Conservation (phyloP, 2,797 vertebrate genomes). For the Sebastes kiyomatsui region DNA sequence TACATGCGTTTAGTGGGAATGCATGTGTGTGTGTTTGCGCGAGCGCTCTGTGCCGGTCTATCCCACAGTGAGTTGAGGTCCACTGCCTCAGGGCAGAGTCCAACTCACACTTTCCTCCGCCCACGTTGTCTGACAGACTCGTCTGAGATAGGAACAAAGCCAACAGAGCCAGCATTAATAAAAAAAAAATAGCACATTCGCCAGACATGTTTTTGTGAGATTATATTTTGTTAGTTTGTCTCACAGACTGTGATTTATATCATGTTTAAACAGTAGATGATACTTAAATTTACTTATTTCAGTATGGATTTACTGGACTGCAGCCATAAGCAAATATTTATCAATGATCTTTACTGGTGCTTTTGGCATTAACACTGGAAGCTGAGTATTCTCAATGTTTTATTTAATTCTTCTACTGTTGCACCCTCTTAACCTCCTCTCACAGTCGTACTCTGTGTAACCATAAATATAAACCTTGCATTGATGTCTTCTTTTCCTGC, state of each 20-base stretch:
- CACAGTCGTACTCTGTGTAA: background rate
- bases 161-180: slow-evolving; percentile 57
- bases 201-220: slow-evolving; percentile 33
- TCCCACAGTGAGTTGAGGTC: slow-evolving; percentile 64
- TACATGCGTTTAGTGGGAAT: slow-evolving; percentile 38
- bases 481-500: slow-evolving; percentile 15
- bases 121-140: slow-evolving; percentile 70
- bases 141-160: slow-evolving; percentile 66
- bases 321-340: slow-evolving; percentile 7
- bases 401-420: slow-evolving; percentile 7
- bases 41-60: slow-evolving; percentile 22
- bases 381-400: slow-evolving; percentile 2
- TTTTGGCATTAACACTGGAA: slow-evolving; percentile 17
- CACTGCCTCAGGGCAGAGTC: slow-evolving; percentile 62
- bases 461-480: slow-evolving; percentile 27
- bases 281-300: background rate
- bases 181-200: slow-evolving; percentile 15
- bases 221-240: slow-evolving; percentile 32
- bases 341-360: background rate
- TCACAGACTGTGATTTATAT: slow-evolving; percentile 18
- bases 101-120: slow-evolving; percentile 68
- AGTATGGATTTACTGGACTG: slow-evolving; percentile 18
- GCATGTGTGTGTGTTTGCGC: background rate
- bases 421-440: slow-evolving; percentile 13
- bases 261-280: background rate